Conservation (phyloP, 2,113 vertebrate genomes). For the Morphnarchus princeps region DNA sequence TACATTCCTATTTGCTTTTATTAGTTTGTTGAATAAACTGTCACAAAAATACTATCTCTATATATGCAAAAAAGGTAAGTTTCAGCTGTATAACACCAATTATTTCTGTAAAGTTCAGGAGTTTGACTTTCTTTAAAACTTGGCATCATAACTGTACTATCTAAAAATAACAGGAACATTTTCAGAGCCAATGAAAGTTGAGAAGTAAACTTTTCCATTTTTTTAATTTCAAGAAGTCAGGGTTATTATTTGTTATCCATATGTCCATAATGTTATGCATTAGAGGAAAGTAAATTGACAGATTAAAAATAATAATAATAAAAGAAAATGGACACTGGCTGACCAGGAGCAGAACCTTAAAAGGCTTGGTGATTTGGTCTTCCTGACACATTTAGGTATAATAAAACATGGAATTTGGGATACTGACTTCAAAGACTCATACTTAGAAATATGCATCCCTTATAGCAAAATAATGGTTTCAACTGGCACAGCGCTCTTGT, state of each 20-base stretch:
- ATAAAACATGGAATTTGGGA: not conserved
- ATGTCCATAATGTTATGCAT: not conserved
- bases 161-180: conserved; percentile 4
- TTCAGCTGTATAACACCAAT: not conserved
- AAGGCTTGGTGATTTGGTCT: not conserved
- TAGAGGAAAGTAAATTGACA: not conserved
- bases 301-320: not conserved
- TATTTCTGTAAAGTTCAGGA: not conserved
- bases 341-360: not conserved
- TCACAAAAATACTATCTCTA: not conserved
- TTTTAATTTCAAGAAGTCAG: not conserved
- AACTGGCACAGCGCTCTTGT: not conserved
- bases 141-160: not conserved
- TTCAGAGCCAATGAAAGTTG: not conserved
- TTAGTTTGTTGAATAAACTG: not conserved
- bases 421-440: not conserved
- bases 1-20: not conserved
- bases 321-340: not conserved
- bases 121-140: conserved; percentile 1
- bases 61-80: not conserved
- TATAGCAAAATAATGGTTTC: not conserved
- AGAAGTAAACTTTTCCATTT: not conserved
- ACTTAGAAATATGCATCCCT: not conserved
- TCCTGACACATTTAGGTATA: not conserved
- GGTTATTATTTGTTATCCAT: not conserved